These are phyloP conservation scores for Pithys albifrons DNA, from an alignment of 2,113 vertebrate species.

Conservation along the genomic window DNA sequence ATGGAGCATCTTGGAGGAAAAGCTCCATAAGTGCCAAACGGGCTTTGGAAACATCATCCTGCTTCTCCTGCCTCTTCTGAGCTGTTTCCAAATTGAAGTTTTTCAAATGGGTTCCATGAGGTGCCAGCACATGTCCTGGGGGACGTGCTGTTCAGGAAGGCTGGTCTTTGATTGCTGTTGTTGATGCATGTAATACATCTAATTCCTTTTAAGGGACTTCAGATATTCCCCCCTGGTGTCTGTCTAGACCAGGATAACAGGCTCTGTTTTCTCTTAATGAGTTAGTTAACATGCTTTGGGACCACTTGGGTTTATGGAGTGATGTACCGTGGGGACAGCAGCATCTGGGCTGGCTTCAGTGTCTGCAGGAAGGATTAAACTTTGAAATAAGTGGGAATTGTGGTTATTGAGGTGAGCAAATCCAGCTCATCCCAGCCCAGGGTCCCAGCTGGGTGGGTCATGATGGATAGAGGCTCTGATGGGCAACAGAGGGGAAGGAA, in stretches of 20 bases:
- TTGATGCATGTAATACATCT: neutral
- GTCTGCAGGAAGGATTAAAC: neutral
- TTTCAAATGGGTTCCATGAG: neutral
- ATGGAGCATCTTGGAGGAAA: neutral
- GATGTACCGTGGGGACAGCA: neutral
- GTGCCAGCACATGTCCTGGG: neutral
- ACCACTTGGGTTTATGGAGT: neutral
- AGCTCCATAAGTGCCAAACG: rapidly evolving
- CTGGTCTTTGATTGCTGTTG: neutral
- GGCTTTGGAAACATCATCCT: rapidly evolving
- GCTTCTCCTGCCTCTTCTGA: neutral
- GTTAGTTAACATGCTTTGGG: neutral
- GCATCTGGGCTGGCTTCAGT: neutral
- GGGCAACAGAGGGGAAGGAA: neutral
- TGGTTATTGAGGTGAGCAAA: neutral
- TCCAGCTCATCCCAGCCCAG: neutral
- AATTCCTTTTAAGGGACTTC: neutral
- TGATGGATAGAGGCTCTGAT: rapidly evolving
- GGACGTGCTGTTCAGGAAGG: neutral
- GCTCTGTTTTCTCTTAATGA: neutral
- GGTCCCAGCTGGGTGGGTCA: neutral
- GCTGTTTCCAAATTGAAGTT: neutral
- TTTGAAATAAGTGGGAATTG: neutral
- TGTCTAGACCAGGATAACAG: neutral
- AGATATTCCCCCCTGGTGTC: neutral